Evolutionary conservation across 2,113 vertebrate genomes (phyloP).

Genomic region (Hylia prasina): DNA sequence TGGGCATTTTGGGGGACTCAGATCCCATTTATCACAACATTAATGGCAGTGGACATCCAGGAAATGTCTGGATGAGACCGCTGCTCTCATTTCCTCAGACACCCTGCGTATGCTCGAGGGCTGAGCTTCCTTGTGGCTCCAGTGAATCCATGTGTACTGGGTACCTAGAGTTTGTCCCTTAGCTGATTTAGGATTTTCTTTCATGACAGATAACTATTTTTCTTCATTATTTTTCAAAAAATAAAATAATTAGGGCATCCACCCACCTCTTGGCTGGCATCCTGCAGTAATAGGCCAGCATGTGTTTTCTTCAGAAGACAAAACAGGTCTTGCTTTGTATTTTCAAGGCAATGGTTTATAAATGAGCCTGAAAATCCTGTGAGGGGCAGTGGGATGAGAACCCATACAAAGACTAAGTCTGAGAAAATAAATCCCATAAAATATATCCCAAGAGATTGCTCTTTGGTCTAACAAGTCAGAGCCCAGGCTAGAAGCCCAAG

Average conservation of each 20-base stretch:
- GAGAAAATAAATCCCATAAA: neutral
- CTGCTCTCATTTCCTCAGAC: neutral
- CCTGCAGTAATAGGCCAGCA: neutral
- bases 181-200: neutral
- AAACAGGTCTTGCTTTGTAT: neutral
- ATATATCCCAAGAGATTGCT: rapidly evolving
- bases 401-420: neutral
- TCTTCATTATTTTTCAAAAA: neutral
- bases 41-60: neutral
- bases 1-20: neutral
- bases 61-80: neutral
- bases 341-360: neutral
- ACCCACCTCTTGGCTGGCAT: neutral
- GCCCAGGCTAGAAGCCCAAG: neutral
- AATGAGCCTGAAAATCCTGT: neutral
- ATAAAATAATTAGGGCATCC: neutral
- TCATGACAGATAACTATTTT: neutral
- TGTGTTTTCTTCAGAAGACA: neutral
- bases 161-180: neutral
- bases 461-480: neutral
- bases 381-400: neutral
- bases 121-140: neutral
- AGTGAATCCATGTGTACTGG: neutral
- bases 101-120: rapidly evolving
- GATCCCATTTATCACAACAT: neutral